Evolutionary conservation across 2,797 vertebrate genomes (phyloP).

Genomic region (Xenopus petersii): DNA sequence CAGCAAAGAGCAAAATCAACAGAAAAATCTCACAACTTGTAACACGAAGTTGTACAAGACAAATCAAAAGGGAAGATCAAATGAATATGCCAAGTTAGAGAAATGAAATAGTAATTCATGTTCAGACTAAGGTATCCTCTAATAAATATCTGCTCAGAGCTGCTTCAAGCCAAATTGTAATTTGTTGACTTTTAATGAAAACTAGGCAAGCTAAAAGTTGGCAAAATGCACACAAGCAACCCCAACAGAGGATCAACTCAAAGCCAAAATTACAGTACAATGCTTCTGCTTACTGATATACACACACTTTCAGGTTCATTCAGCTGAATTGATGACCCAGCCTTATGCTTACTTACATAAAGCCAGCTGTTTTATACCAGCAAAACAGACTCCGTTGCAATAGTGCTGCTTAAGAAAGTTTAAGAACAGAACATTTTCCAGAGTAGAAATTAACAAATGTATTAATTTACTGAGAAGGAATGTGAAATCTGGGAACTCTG

Average conservation of each 20-base stretch:
- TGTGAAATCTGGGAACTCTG: neutral
- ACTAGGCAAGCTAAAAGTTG: conserved; percentile 5
- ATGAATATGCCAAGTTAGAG: neutral
- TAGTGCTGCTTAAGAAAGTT: neutral
- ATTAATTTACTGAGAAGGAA: neutral
- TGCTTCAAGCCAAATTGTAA: conserved; percentile 7
- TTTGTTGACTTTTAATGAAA: conserved; percentile 11
- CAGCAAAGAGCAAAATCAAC: neutral
- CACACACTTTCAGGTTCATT: neutral
- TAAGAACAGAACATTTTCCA: neutral
- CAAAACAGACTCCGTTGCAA: neutral
- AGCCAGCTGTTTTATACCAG: neutral
- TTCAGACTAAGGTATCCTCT: neutral
- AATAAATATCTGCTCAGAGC: conserved; percentile 4
- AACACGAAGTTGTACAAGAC: neutral
- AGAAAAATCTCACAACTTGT: neutral
- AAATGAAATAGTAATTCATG: neutral
- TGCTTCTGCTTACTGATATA: neutral
- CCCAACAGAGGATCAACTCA: conserved; percentile 4
- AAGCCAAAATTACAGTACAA: neutral
- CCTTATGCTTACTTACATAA: neutral
- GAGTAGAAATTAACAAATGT: neutral
- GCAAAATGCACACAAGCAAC: neutral
- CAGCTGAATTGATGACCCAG: neutral
- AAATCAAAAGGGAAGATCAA: conserved; percentile 2